phyloP scores from a whole-genome alignment of 2,888 invertebrate species.

The Standfussiana lucernea region DNA sequence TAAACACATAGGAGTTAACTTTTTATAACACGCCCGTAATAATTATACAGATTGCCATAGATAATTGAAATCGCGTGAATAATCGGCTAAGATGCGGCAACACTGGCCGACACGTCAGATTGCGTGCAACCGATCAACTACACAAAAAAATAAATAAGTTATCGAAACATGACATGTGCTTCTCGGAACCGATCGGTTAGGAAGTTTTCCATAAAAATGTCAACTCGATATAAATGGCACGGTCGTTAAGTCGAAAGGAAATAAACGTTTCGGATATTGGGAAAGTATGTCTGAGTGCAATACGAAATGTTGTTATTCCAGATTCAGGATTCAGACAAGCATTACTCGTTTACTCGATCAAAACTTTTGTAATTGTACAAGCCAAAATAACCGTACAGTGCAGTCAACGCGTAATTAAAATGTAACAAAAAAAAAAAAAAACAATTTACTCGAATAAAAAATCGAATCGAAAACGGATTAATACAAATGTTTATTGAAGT shows the following conservation, averaged over 20 bases:
- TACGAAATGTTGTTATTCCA: background rate
- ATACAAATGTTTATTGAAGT: conserved; percentile 57
- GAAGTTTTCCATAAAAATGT: conserved; percentile 63
- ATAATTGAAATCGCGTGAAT: conserved; percentile 85
- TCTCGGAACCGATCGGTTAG: conserved; percentile 72
- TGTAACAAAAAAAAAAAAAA: background rate
- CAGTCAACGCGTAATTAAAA: conserved; percentile 5
- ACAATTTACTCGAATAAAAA: conserved; percentile 43
- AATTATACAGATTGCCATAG: conserved; percentile 80
- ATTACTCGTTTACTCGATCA: background rate
- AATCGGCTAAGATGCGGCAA: conserved; percentile 78
- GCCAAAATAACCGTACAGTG: background rate
- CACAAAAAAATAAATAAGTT: conserved; percentile 74
- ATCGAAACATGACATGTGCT: conserved; percentile 74
- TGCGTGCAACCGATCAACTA: conserved; percentile 76
- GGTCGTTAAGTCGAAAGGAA: conserved; percentile 49
- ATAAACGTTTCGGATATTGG: conserved; percentile 27
- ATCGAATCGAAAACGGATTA: conserved; percentile 54
- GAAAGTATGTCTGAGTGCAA: conserved; percentile 11
- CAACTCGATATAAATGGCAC: conserved; percentile 57
- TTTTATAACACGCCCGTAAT: conserved; percentile 72
- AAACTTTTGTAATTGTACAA: background rate
- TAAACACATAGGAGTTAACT: conserved; percentile 67
- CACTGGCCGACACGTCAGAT: conserved; percentile 81
- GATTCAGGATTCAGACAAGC: background rate